These are phyloP conservation scores for Indri indri DNA, from an alignment of 2,113 vertebrate genomes.

Conservation along the genomic window DNA sequence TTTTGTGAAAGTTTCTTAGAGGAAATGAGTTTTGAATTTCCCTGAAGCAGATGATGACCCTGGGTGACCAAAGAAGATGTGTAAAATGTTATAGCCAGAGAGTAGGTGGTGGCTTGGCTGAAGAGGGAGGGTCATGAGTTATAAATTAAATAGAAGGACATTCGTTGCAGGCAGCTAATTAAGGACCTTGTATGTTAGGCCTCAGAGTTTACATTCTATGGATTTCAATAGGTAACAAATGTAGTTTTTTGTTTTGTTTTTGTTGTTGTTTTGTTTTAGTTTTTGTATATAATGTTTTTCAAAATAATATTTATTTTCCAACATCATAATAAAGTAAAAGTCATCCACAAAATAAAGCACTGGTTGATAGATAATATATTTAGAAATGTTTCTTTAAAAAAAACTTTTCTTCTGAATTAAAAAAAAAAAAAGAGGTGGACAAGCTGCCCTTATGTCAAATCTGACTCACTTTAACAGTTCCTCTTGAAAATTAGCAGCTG, in stretches of 20 bases:
- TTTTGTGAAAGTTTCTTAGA: neutral
- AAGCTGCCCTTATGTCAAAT: constrained; percentile 71
- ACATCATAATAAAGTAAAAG: neutral
- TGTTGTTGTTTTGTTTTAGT: neutral
- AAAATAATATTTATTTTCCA: neutral
- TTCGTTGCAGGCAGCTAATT: neutral
- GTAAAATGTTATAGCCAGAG: neutral
- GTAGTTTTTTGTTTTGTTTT: neutral
- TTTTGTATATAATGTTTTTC: neutral
- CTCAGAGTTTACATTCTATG: neutral
- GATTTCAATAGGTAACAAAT: neutral
- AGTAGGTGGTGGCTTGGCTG: neutral
- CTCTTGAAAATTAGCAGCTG: constrained; percentile 79
- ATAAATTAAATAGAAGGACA: neutral
- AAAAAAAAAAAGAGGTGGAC: constrained; percentile 44
- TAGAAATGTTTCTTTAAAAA: neutral
- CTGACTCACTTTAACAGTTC: constrained; percentile 74
- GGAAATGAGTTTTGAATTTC: neutral
- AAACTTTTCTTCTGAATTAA: neutral
- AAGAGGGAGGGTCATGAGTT: neutral
- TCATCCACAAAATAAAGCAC: neutral
- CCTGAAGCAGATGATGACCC: neutral
- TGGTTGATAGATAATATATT: neutral
- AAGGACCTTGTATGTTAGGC: neutral
- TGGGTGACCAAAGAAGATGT: neutral